Conservation (phyloP, 2,888 invertebrate genomes). For the Eugnorisma glareosa region DNA sequence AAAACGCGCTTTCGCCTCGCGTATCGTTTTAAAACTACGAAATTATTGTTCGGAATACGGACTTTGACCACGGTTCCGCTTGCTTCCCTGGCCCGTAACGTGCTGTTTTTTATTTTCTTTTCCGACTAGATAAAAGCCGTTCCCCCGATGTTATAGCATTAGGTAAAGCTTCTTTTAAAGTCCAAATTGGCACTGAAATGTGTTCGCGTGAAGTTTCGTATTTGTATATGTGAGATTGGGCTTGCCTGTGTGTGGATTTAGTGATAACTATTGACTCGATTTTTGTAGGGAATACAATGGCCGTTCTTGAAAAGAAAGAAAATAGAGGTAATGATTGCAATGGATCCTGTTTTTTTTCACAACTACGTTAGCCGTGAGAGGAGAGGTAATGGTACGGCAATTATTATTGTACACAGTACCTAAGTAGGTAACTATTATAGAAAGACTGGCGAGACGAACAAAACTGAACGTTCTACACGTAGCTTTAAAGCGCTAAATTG, state of each 20-base stretch:
- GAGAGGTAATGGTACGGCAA: background rate
- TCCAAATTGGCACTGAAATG: constrained; percentile 61
- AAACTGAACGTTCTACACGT: background rate
- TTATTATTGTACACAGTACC: constrained; percentile 7
- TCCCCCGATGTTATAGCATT: constrained; percentile 70
- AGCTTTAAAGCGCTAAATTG: background rate
- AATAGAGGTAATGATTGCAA: constrained; percentile 23
- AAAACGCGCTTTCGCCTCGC: constrained; percentile 51
- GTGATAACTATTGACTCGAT: constrained; percentile 32
- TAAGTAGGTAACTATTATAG: background rate
- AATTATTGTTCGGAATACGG: constrained; percentile 69
- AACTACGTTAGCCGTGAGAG: background rate
- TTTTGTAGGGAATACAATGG: constrained; percentile 13
- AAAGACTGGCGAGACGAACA: background rate
- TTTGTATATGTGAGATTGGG: constrained; percentile 47
- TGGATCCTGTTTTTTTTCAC: constrained; percentile 2
- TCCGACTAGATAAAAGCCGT: constrained; percentile 73
- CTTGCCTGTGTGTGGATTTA: constrained; percentile 24
- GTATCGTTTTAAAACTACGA: constrained; percentile 63
- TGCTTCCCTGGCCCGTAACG: constrained; percentile 60
- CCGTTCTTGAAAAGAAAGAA: background rate
- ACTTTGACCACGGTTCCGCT: constrained; percentile 70
- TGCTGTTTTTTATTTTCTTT: constrained; percentile 74
- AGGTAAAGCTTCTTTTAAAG: constrained; percentile 68
- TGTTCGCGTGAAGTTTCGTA: constrained; percentile 50